Conservation (phyloP, 2,113 vertebrate genomes). For the Tamias sibiricus region DNA sequence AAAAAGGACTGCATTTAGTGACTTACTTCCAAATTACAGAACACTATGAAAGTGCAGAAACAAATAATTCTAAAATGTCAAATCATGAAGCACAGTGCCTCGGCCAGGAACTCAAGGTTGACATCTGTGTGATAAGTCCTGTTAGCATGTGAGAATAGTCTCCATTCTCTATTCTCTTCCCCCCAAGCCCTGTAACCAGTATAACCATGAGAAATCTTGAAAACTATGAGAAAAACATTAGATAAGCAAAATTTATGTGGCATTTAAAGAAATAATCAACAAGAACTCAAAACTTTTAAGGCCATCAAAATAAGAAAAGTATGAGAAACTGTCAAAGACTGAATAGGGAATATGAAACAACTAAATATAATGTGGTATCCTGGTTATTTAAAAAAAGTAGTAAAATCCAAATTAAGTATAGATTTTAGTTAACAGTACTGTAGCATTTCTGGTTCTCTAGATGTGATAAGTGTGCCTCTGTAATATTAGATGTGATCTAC, state of each 20-base stretch:
- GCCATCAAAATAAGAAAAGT: not conserved
- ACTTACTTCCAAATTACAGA: not conserved
- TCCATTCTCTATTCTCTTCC: not conserved
- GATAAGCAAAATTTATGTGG: not conserved
- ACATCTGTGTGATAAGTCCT: not conserved
- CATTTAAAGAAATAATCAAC: not conserved
- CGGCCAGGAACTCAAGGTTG: not conserved
- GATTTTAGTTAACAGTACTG: not conserved
- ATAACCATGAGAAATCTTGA: not conserved
- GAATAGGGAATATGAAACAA: not conserved
- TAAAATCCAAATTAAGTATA: not conserved
- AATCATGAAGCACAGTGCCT: not conserved
- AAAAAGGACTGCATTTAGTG: not conserved
- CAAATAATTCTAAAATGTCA: not conserved
- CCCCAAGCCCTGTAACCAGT: not conserved
- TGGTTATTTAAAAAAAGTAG: not conserved
- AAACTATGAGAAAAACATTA: not conserved
- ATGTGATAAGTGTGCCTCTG: fast-evolving
- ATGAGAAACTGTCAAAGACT: not conserved
- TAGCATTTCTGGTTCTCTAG: not conserved
- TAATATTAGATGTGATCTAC: not conserved
- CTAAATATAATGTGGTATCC: not conserved
- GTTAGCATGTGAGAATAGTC: not conserved
- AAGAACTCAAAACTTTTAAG: not conserved
- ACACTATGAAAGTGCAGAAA: not conserved